Base-by-base conservation (phyloP, 2,888 invertebrate species). In the Aleiodes leptofemur region DNA sequence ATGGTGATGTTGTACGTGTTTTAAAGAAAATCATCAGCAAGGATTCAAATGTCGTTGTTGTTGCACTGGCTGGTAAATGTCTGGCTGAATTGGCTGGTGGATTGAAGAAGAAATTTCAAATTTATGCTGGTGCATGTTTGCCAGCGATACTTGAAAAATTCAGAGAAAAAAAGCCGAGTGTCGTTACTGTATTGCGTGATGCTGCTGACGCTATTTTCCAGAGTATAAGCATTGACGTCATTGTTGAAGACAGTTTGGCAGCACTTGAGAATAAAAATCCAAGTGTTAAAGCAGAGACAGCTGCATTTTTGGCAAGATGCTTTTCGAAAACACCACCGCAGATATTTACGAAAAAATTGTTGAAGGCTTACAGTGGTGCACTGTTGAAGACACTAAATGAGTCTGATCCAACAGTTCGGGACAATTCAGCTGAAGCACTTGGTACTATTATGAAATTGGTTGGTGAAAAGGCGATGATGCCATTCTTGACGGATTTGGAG, bases 371-470 rank as follows among this genome's bases (percentile, higher is more conserved):
- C 78, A 94, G 95, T 0, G 93, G 93, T 1, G 93, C 94, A 0
- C 90, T 99, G 61, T 88, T 97, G 4, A 97, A 97, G 86, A 93
- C 94, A 11, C 87, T 96, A 1, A 95, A 95, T 81, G 95, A 95
- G 88, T 92, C 95, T 81, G 98, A 98, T 91, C 96, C 97, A 0
- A 92, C 93, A 1, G 99, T 99, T 0, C 92, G 99, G 83, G 99
- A 99, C 86, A 95, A 95, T 74, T 95, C 98, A 0, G 97, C 97
- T 0, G 96, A 97, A 87, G 98, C 98, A 0, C 90, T 99, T 14
- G 99, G 99, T 9, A 98, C 97, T 0, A 94, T 97, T 0, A 95
- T 97, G 91, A 98, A 98, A 90, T 92, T 98, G 4, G 95, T 98
- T 11, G 96, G 98, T 1, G 98, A 99, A 86, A 98, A 97, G 89